A percentile compares a stretch with the other conserved stretches of the same genome.
Conservation (phyloP, 2,888 invertebrate genomes). For the Vannuccia rotundouncinata region DNA sequence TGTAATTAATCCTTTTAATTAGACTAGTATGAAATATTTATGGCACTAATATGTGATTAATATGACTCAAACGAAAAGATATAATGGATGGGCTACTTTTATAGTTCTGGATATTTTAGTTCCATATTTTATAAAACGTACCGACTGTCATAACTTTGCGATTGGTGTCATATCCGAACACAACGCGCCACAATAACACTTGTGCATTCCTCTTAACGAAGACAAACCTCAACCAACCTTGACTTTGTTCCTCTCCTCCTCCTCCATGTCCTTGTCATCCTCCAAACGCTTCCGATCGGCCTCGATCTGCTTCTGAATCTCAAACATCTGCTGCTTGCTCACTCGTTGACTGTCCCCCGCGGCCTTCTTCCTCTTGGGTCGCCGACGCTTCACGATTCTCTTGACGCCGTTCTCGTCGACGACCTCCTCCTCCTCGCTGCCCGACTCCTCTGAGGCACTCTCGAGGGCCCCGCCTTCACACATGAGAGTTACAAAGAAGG, state of each 20-base stretch:
- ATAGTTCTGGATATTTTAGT: no score
- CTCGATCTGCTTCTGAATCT: slow-evolving; percentile 58
- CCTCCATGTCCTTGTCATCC: slow-evolving; percentile 59
- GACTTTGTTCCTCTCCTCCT: slow-evolving; percentile 64
- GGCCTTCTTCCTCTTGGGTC: slow-evolving; percentile 40
- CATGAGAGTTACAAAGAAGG: neutral
- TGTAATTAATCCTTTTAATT: no score
- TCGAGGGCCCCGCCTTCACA: slow-evolving; percentile 25
- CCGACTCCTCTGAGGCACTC: slow-evolving; percentile 1
- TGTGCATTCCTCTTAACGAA: no score
- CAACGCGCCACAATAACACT: no score
- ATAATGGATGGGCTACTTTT: no score
- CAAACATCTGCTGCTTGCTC: slow-evolving; percentile 58
- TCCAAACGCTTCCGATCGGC: slow-evolving; percentile 57
- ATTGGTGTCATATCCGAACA: no score
- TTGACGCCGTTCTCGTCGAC: slow-evolving; percentile 34
- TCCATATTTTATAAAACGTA: no score
- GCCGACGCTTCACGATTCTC: slow-evolving; percentile 47
- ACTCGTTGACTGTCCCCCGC: slow-evolving; percentile 42
- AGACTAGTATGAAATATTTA: no score
- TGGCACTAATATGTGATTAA: no score
- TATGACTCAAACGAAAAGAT: no score
- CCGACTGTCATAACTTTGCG: no score
- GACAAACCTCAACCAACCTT: no score
- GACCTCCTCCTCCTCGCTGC: slow-evolving; percentile 41